A percentile compares a stretch with the other conserved stretches of the same genome.
These are phyloP conservation scores for Pseudorasbora parva DNA, from an alignment of 2,113 vertebrate species.

Conservation along the genomic window DNA sequence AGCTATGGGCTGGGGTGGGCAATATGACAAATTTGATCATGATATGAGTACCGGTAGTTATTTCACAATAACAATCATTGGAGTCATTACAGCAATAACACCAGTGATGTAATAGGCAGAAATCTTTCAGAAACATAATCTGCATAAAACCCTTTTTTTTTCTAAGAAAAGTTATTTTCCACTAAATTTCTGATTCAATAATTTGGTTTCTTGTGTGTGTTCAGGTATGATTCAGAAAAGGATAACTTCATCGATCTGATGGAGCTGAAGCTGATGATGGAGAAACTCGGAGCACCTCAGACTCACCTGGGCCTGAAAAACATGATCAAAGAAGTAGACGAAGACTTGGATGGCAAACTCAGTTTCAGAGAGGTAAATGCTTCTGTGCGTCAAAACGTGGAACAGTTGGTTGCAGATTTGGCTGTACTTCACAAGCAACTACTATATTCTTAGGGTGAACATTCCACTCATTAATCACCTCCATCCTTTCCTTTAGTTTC, in stretches of 20 bases:
- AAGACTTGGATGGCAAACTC: slow-evolving; percentile 93
- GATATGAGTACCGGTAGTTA: no score
- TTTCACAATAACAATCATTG: neutral
- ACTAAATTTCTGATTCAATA: neutral
- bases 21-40: no score
- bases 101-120: neutral
- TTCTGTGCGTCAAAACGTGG: neutral
- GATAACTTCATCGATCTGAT: slow-evolving; percentile 94
- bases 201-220: slow-evolving; percentile 6
- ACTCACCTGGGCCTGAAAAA: slow-evolving; percentile 93
- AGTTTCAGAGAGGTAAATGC: slow-evolving; percentile 91
- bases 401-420: neutral
- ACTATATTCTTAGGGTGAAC: no score
- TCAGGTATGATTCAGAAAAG: slow-evolving; percentile 85
- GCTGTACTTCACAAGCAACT: neutral
- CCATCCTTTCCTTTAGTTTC: slow-evolving; percentile 78
- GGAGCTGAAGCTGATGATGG: slow-evolving; percentile 98
- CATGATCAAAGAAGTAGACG: slow-evolving; percentile 98
- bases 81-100: neutral
- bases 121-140: neutral
- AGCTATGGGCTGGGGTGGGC: no score
- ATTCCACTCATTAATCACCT: neutral
- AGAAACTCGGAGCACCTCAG: slow-evolving; percentile 91
- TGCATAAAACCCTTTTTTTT: neutral
- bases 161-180: neutral